Conservation (phyloP, 2,113 vertebrate species). For the Butastur rufipennis region DNA sequence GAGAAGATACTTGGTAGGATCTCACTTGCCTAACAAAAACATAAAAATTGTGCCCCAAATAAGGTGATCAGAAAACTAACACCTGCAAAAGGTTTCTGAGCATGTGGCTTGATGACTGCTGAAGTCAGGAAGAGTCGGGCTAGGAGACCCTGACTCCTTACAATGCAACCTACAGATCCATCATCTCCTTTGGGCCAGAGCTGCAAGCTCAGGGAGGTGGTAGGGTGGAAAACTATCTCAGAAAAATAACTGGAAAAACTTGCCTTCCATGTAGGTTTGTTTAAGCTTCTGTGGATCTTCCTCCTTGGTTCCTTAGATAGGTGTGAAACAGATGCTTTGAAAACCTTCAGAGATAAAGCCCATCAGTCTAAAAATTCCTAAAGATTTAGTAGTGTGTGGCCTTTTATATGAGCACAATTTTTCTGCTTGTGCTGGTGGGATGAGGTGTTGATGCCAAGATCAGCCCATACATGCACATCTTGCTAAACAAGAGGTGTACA, state of each 20-base stretch:
- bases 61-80: background rate
- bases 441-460: background rate
- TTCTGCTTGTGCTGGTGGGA: background rate
- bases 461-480: accelerated
- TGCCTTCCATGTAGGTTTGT: background rate
- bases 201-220: background rate
- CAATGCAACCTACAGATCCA: background rate
- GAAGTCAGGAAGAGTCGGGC: background rate
- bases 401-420: background rate
- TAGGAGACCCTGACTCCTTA: background rate
- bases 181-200: background rate
- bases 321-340: background rate
- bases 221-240: background rate
- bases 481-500: background rate
- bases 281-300: background rate
- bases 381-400: background rate
- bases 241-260: background rate
- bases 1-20: background rate
- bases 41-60: background rate
- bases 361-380: background rate
- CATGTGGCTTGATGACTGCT: background rate
- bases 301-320: background rate
- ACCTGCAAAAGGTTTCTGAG: background rate
- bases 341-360: background rate
- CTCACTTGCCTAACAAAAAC: background rate